Evolutionary conservation across 2,888 invertebrate genomes (phyloP), one percentile per base, ranked within the genome.

Genomic region (Mesoligia furuncula): DNA sequence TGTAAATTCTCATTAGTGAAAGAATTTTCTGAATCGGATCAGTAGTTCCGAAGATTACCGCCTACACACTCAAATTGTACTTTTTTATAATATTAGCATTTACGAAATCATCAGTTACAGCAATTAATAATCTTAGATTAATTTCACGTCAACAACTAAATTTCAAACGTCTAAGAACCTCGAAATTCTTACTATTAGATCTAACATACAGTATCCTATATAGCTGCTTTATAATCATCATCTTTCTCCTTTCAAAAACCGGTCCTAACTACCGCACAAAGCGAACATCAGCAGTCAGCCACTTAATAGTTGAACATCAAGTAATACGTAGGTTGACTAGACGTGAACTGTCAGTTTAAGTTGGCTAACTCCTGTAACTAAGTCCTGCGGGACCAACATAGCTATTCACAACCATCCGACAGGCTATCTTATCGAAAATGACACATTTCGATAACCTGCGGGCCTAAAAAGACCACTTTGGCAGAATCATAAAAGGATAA

Each of bases 321-420:
- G 62, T 67, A 70, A 76, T 70, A 67, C 67, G 72, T 31, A 67
- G 62, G 61, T 59, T 69, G 79, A 79, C 65, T 80, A 57, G 83
- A 83, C 76, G 59, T 20, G 11, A 83, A 80, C 80, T 73, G 83
- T 80, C 80, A 80, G 65, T 57, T 13, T 61, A 67, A 83, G 69
- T 83, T 75, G 48, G n/a, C 36, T 79, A 73, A 83, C 83, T 83
- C 57, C 57, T 59, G 24, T 59, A 83, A 83, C 76, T 73, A 73
- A 79, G 31, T 83, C 83, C 59, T 45, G 61, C 15, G 76, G 51
- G 83, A 73, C 72, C 64, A 36, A 0, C 36, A 36, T 36, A 36
- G 36, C 6, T 36, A 36, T 36, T 36, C 36, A 36, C 36, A 36
- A 36, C 36, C 36, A 36, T 36, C 36, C 36, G 36, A 36, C 36